Evolutionary conservation across 2,888 invertebrate genomes (phyloP).

Genomic region (Hipparchia sbordonii): DNA sequence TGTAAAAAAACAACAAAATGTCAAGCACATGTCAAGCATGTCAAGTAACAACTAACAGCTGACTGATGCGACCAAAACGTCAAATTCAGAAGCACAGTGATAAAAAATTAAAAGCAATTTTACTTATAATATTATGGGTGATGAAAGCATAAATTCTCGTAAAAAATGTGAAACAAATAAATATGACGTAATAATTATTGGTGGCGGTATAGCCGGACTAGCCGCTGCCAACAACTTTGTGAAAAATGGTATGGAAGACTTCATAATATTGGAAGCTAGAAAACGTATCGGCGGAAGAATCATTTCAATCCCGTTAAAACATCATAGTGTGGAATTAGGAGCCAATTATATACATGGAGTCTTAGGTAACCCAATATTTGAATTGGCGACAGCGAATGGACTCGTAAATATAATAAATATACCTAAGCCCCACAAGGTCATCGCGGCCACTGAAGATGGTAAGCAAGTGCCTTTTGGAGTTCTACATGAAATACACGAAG

Average conservation of each 20-base stretch:
- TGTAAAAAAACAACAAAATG: too few species aligned
- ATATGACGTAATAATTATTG: slow-evolving; percentile 91
- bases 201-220: slow-evolving; percentile 93
- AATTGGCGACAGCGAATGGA: slow-evolving; percentile 91
- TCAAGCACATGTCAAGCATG: slow-evolving; percentile 26
- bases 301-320: slow-evolving; percentile 86
- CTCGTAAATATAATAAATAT: slow-evolving; percentile 93
- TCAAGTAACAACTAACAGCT: slow-evolving; percentile 63
- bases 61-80: slow-evolving; percentile 44
- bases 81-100: slow-evolving; percentile 56
- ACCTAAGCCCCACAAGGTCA: slow-evolving; percentile 94
- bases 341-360: slow-evolving; percentile 98
- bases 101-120: slow-evolving; percentile 58
- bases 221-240: slow-evolving; percentile 92
- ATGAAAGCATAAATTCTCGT: slow-evolving; percentile 79
- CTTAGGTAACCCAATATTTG: slow-evolving; percentile 93
- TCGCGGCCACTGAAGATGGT: slow-evolving; percentile 94
- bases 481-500: slow-evolving; percentile 95
- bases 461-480: slow-evolving; percentile 92
- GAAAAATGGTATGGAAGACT: slow-evolving; percentile 90
- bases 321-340: slow-evolving; percentile 90
- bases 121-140: slow-evolving; percentile 75
- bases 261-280: slow-evolving; percentile 91
- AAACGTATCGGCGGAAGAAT: slow-evolving; percentile 92
- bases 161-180: slow-evolving; percentile 75